Base-by-base conservation (phyloP, 2,113 vertebrate genomes). In the Accipiter cooperii region DNA sequence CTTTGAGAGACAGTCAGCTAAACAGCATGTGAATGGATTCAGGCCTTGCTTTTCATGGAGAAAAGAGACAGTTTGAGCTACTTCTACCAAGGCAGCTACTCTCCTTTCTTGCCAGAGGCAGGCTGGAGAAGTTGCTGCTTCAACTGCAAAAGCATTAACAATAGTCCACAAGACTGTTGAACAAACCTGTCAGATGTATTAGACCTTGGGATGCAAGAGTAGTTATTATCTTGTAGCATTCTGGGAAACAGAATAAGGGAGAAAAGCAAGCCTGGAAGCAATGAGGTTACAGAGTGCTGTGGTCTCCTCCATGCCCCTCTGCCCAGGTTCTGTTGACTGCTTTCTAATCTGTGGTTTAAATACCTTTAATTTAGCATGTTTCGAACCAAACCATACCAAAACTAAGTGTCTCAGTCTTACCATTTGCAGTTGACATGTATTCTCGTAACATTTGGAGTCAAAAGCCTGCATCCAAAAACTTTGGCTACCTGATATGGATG, bases 261-360 rank as follows among this genome's bases (percentile, higher is more conserved):
- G 10, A 38, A 47, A 33, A 25, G 15, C 33, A n/a, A 49, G 34
- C 26, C 4, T 51, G 12, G 15, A 90, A 88, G 33, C 21, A 74
- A 21, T 9, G 34, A 71, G 13, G 6, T 38, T 75, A 60, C 3
- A 36, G n/a, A 36, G 8, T 47, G 10, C 16, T 79, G 38, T n/a
- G 10, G 3, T 78, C 11, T 81, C 28, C 75, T 84, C 3, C 38
- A 51, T 11, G 52, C 8, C 51, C 22, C 5, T 16, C 5, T 17
- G 26, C 8, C 3, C 4, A 5, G 4, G 9, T 88, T 71, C 47
- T 84, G 28, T 64, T 75, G 19, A 42, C 13, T 0, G 0, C 33
- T 73, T 3, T 78, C 8, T 61, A 26, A 17, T 40, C 10, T 38
- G 33, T 64, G 26, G 12, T 75, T 90, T n/a, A 78, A 75, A 57